These are phyloP conservation scores for Chaenodraco wilsoni DNA, from an alignment of 2,797 vertebrate species.

Conservation along the genomic window DNA sequence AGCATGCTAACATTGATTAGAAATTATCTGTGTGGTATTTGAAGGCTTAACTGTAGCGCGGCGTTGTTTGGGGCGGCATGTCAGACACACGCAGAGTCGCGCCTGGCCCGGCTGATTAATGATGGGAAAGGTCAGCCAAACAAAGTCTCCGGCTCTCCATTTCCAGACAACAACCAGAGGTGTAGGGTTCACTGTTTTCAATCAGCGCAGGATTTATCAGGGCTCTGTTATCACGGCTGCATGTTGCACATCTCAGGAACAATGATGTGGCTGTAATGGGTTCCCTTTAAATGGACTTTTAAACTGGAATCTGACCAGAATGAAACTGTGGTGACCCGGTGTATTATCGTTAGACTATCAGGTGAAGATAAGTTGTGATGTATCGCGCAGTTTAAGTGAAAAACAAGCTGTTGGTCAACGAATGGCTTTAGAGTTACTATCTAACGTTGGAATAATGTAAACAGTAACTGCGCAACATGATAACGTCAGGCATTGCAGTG, in stretches of 20 bases:
- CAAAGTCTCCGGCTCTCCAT: conserved; percentile 57
- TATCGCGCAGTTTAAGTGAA: conserved; percentile 28
- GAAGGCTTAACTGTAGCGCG: conserved; percentile 48
- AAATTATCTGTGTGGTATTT: conserved; percentile 59
- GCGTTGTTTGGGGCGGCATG: conserved; percentile 57
- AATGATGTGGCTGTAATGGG: conserved; percentile 29
- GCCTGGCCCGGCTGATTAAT: conserved; percentile 71
- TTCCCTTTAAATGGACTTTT: conserved; percentile 50
- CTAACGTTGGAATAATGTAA: conserved; percentile 11
- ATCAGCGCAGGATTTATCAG: conserved; percentile 72
- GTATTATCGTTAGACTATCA: conserved; percentile 38
- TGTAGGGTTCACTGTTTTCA: conserved; percentile 76
- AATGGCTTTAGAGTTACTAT: conserved; percentile 1
- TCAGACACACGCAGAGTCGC: conserved; percentile 50
- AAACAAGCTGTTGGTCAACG: conserved; percentile 3
- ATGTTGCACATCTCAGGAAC: conserved; percentile 42
- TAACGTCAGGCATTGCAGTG: neutral
- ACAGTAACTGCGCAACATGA: conserved; percentile 2
- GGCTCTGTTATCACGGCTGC: conserved; percentile 59
- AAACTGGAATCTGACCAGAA: conserved; percentile 24
- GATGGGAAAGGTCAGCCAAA: conserved; percentile 72
- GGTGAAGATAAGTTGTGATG: conserved; percentile 42
- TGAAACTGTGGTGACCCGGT: conserved; percentile 29
- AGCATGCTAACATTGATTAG: conserved; percentile 65
- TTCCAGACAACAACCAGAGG: conserved; percentile 73